Conservation (phyloP, 1,140 invertebrate species). For the Zaprionus inermis region DNA sequence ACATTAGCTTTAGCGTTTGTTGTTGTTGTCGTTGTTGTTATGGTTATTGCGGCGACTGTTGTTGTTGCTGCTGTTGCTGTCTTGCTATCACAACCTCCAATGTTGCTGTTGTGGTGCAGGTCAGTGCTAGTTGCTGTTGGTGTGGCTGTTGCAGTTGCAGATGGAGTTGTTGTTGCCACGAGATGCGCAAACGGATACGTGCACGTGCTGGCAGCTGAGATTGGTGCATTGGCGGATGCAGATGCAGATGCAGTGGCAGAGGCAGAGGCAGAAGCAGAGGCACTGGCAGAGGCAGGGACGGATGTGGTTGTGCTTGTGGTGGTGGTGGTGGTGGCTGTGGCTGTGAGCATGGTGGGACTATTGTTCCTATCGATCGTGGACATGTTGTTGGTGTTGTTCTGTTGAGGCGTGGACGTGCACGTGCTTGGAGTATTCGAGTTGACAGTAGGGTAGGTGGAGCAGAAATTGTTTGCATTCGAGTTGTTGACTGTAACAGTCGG, state of each 20-base stretch:
- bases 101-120: slow-evolving; percentile 55
- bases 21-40: slow-evolving; percentile 47
- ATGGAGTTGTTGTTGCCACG: slow-evolving; percentile 48
- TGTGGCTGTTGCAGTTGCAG: slow-evolving; percentile 53
- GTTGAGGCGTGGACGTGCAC: slow-evolving; percentile 60
- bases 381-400: slow-evolving; percentile 51
- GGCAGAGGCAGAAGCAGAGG: slow-evolving; percentile 39
- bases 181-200: slow-evolving; percentile 64
- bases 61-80: slow-evolving; percentile 52
- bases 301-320: slow-evolving; percentile 26
- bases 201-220: slow-evolving; percentile 55
- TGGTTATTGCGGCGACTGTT: slow-evolving; percentile 40
- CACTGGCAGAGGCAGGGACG: slow-evolving; percentile 9
- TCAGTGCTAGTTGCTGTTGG: slow-evolving; percentile 49
- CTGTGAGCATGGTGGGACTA: slow-evolving; percentile 32
- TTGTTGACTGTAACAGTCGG: slow-evolving; percentile 41
- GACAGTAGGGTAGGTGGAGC: slow-evolving; percentile 45
- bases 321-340: slow-evolving; percentile 25
- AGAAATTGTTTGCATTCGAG: slow-evolving; percentile 54
- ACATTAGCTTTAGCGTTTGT: slow-evolving; percentile 74
- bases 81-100: slow-evolving; percentile 43
- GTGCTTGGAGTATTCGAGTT: slow-evolving; percentile 66
- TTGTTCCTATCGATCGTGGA: slow-evolving; percentile 49
- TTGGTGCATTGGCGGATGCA: slow-evolving; percentile 48
- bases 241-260: slow-evolving; percentile 29